phyloP scores from a whole-genome alignment of 2,113 vertebrate species.

The Saccopteryx bilineata region DNA sequence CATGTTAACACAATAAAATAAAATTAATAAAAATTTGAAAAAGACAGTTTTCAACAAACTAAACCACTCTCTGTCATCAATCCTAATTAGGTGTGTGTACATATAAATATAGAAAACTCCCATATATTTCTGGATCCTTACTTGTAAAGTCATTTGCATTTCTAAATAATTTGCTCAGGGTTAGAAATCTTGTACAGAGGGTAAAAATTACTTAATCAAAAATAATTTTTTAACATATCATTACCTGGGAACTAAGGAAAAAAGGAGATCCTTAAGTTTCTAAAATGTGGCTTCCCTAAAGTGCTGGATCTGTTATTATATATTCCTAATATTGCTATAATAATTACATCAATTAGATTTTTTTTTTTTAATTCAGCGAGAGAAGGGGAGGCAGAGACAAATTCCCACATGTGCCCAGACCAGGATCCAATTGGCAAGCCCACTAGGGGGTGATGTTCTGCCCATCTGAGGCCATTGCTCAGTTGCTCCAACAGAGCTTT shows the following conservation, averaged over 20 bases:
- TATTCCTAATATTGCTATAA: neutral
- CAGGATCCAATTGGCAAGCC: no score
- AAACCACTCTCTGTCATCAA: neutral
- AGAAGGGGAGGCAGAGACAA: no score
- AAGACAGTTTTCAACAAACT: neutral
- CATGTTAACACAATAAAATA: no score
- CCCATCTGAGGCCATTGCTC: no score
- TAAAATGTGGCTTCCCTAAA: neutral
- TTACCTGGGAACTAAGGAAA: neutral
- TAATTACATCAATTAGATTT: neutral
- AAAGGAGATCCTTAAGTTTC: neutral
- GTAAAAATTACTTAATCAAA: neutral
- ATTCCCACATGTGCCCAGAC: no score
- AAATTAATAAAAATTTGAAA: neutral
- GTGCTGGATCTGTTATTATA: neutral
- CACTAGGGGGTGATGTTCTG: no score
- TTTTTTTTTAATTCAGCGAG: no score
- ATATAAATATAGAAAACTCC: neutral
- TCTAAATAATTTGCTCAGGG: neutral
- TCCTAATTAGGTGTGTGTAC: neutral
- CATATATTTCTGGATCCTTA: neutral
- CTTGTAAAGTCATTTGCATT: neutral
- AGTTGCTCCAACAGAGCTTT: no score
- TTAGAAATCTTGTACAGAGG: neutral
- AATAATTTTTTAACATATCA: neutral